phyloP scores from a whole-genome alignment of 1,140 invertebrate species.

The Polypedilum vanderplanki region DNA sequence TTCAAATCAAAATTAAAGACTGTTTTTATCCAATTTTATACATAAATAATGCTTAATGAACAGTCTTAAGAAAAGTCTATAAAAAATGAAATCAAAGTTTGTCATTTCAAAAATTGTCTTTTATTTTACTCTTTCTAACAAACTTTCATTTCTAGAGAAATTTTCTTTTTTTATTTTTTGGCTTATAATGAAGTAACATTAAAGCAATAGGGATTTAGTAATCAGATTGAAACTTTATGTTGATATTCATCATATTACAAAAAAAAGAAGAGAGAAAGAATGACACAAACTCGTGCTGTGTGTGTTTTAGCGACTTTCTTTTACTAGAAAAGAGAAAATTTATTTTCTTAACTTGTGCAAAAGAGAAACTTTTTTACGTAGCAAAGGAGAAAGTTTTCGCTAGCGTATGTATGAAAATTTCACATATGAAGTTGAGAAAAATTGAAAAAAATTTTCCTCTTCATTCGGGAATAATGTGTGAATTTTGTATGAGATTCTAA shows the following conservation, averaged over 20 bases:
- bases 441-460: neutral
- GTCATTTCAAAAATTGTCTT: no score
- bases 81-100: no score
- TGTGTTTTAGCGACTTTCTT: neutral
- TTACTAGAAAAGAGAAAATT: neutral
- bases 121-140: no score
- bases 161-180: no score
- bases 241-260: conserved; percentile 1
- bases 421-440: neutral
- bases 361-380: neutral
- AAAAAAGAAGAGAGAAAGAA: neutral
- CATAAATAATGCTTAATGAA: no score
- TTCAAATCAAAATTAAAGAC: no score
- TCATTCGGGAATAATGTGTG: no score
- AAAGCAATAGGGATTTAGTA: neutral
- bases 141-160: no score
- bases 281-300: conserved; percentile 16
- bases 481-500: no score
- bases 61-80: no score
- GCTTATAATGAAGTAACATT: neutral
- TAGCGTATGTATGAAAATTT: neutral
- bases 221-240: conserved; percentile 14
- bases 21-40: no score
- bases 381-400: neutral
- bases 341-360: neutral